Evolutionary conservation across 2,888 invertebrate genomes (phyloP).

Genomic region (Branchellion lobata): DNA sequence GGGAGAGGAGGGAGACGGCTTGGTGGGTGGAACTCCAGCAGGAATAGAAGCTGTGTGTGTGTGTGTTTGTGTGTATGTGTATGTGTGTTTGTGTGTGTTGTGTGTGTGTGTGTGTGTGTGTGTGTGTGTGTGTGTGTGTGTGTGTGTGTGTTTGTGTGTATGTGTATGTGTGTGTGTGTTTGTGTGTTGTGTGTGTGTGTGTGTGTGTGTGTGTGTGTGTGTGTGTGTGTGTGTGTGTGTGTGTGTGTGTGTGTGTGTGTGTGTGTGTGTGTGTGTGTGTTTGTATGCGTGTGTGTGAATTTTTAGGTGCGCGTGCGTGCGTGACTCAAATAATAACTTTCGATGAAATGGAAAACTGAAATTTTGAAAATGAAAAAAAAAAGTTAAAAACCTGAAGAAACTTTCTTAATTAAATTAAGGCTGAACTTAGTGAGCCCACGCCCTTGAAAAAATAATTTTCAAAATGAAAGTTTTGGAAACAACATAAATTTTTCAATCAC

Average conservation of each 20-base stretch:
- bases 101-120: neutral
- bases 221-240: no score
- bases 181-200: neutral
- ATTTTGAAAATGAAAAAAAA: neutral
- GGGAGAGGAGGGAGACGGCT: neutral
- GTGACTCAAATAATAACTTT: no score
- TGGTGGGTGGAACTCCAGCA: neutral
- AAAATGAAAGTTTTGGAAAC: no score
- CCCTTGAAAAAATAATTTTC: neutral
- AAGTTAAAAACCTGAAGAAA: neutral
- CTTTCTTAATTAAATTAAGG: conserved; percentile 5
- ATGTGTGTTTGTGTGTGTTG: neutral
- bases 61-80: neutral
- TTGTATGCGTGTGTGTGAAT: no score
- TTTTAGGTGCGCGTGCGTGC: no score
- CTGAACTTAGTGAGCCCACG: conserved; percentile 2
- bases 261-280: no score
- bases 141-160: neutral
- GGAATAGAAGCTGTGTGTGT: neutral
- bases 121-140: neutral
- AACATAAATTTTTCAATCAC: neutral
- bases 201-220: neutral
- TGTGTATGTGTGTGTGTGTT: neutral
- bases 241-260: no score
- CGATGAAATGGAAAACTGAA: no score